These are phyloP conservation scores for Synanthedon tipuliformis DNA, from an alignment of 2,888 invertebrate species.

Conservation along the genomic window DNA sequence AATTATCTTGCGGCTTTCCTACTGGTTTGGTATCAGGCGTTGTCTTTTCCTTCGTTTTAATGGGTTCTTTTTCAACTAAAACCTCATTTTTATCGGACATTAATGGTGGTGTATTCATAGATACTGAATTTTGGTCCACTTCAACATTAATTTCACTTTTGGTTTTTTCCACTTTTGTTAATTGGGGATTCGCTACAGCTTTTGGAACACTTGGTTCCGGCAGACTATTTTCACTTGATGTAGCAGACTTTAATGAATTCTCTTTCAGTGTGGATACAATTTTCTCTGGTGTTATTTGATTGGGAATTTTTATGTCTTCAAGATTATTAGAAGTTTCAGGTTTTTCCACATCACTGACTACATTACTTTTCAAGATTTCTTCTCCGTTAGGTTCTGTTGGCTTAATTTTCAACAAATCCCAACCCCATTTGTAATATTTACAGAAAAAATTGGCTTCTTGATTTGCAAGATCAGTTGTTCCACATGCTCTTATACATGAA, in stretches of 20 bases:
- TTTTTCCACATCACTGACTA: conserved; percentile 7
- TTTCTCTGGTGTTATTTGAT: background rate
- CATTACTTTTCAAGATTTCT: background rate
- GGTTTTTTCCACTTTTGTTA: background rate
- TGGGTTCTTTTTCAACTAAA: too few species aligned
- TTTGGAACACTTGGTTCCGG: background rate
- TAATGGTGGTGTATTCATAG: too few species aligned
- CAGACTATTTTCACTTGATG: too few species aligned
- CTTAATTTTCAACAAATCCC: conserved; percentile 20
- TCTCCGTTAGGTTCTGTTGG: background rate
- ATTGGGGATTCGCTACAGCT: background rate
- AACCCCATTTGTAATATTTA: conserved; percentile 52
- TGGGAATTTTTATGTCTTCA: background rate
- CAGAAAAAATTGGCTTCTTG: conserved; percentile 42
- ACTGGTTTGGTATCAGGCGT: too few species aligned
- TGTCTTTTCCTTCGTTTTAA: too few species aligned
- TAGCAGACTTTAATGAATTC: background rate
- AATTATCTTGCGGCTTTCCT: too few species aligned
- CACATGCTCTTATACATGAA: conserved; percentile 36
- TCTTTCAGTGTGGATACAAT: background rate
- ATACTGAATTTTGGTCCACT: too few species aligned
- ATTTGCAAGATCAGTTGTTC: conserved; percentile 21
- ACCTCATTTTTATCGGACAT: too few species aligned
- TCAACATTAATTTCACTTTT: too few species aligned
- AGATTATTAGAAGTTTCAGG: conserved; percentile 5